Conservation (phyloP, 2,888 invertebrate genomes). For the Leptopilina syphax region DNA sequence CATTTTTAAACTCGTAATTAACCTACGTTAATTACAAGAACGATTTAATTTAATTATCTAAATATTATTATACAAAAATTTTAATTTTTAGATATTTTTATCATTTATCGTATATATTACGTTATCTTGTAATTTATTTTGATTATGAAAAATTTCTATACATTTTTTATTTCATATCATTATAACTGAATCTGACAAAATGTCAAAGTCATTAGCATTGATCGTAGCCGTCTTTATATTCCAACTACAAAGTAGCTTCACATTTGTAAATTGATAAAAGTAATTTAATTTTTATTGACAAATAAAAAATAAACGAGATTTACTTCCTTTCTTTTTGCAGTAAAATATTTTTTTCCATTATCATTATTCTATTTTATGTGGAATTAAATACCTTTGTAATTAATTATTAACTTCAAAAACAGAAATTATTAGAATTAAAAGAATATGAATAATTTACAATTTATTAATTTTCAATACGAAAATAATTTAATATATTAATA, state of each 20-base stretch:
- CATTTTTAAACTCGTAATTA: no score
- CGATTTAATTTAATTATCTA: neutral
- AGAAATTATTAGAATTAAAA: no score
- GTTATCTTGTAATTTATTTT: neutral
- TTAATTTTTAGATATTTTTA: neutral
- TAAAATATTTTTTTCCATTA: no score
- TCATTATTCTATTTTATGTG: no score
- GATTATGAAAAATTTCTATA: neutral
- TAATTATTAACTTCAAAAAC: no score
- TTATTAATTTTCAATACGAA: no score
- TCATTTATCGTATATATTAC: neutral
- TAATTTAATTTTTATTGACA: neutral
- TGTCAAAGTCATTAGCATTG: neutral
- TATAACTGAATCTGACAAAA: neutral
- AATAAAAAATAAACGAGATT: neutral
- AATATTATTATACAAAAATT: no score
- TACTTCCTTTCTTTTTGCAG: neutral
- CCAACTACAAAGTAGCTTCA: neutral
- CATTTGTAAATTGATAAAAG: neutral
- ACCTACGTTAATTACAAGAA: no score
- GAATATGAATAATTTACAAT: no score
- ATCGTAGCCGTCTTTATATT: neutral
- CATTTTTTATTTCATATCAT: neutral
- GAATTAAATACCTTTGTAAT: no score
- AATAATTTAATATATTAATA: no score